These are phyloP conservation scores for Caretta caretta DNA, from an alignment of 2,113 vertebrate species.

Conservation along the genomic window DNA sequence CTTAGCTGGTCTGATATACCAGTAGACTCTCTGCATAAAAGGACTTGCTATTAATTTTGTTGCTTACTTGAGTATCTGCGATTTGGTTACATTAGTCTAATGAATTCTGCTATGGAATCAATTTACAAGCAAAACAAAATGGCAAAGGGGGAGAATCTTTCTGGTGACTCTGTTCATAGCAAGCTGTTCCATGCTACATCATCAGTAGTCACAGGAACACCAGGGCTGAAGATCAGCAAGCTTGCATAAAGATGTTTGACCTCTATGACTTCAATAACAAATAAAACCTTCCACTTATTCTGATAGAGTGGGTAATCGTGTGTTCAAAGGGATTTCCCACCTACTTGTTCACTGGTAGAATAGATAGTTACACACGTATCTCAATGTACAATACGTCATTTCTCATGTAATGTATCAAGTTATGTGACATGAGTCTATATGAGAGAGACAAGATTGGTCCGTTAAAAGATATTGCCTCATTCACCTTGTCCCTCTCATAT, in stretches of 20 bases:
- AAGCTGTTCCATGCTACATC: not conserved
- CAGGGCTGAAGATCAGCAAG: not conserved
- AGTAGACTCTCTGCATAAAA: not conserved
- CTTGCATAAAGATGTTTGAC: not conserved
- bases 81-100: not conserved
- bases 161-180: slow-evolving; percentile 45
- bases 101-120: slow-evolving; percentile 26
- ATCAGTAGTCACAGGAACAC: not conserved
- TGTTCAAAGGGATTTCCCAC: not conserved
- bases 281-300: slow-evolving; percentile 21
- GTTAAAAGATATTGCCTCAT: not conserved
- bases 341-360: not conserved
- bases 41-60: not conserved
- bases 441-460: not conserved
- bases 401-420: not conserved
- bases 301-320: not conserved
- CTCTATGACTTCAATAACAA: slow-evolving; percentile 6
- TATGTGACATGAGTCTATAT: not conserved
- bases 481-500: not conserved
- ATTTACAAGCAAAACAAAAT: slow-evolving; percentile 47
- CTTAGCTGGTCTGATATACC: slow-evolving; percentile 30
- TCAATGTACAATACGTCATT: not conserved
- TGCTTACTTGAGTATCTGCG: not conserved
- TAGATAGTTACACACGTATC: not conserved
- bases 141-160: slow-evolving; percentile 41